Base-by-base conservation (phyloP, 2,113 vertebrate species). In the Dolichallabes microphthalmus region DNA sequence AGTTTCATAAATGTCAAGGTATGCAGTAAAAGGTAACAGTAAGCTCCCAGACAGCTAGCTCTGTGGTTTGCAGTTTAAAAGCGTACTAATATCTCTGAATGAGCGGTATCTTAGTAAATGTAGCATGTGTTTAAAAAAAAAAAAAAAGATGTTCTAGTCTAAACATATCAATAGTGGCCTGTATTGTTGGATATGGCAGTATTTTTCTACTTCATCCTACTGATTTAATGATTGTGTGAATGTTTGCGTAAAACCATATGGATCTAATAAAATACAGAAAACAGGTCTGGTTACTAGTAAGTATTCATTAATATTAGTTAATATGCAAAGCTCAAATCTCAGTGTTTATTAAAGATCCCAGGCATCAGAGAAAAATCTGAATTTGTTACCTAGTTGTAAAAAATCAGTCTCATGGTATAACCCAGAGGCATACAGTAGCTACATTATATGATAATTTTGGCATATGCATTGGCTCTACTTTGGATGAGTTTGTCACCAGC, bases 61-160 rank as follows among this genome's bases (percentile, higher is more conserved):
- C 88, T 89, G 91, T 91, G 88, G 87, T 88, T 82, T 3, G 78
- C 84, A 85, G 86, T 90, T 87, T 93, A 91, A 92, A 93, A 91
- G 63, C 88, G 92, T 93, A 94, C 93, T 93, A 93, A 93, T 90
- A 93, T 87, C 76, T 77, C 60, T 91, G 88, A 86, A 89, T 79
- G 86, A 92, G 89, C 83, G 86, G 85, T 90, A 90, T 91, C 85
- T 85, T 58, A 39, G 27, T 60, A 79, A 79, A 2, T 57, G 17
- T 30, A 32, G 27, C 2, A 10, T 32, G 53, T 57, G 75, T n/a
- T n/a, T n/a, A n/a, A n/a, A n/a, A n/a, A n/a, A n/a, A n/a, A n/a
- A n/a, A n/a, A n/a, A n/a, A n/a, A n/a, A n/a, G n/a, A n/a, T n/a
- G n/a, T 77, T 57, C 52, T 53, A 74, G 52, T 74, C 39, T 76